phyloP scores from a whole-genome alignment of 2,888 invertebrate genomes.

The Nycteola revayana region DNA sequence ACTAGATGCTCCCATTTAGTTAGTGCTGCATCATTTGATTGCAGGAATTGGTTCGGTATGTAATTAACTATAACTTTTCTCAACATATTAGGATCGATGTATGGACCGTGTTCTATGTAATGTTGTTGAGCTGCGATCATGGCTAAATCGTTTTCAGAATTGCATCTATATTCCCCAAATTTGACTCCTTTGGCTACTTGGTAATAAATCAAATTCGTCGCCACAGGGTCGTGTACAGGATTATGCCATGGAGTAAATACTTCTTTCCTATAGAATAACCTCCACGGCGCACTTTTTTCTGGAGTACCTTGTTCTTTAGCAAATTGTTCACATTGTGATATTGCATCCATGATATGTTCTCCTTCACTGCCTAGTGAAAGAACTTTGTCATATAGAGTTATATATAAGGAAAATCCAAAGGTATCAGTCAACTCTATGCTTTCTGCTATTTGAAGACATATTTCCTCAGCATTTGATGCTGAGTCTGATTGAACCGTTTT shows the following conservation, averaged over 20 bases:
- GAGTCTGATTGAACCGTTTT: conserved; percentile 94
- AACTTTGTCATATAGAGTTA: conserved; percentile 94
- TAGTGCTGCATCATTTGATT: conserved; percentile 83
- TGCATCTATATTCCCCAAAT: conserved; percentile 95
- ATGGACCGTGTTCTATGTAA: conserved; percentile 90
- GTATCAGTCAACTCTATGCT: conserved; percentile 89
- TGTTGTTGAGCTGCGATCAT: conserved; percentile 95
- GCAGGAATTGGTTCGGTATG: conserved; percentile 89
- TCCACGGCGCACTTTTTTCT: conserved; percentile 94
- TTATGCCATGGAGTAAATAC: conserved; percentile 97
- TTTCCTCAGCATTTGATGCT: conserved; percentile 94
- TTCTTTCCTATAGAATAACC: conserved; percentile 93
- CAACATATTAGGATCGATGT: conserved; percentile 85
- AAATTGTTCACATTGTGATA: conserved; percentile 97
- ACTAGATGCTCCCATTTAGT: conserved; percentile 88
- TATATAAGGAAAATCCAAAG: conserved; percentile 96
- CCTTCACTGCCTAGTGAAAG: conserved; percentile 93
- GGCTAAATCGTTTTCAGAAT: conserved; percentile 91
- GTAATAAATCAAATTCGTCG: conserved; percentile 94
- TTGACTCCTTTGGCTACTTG: conserved; percentile 94
- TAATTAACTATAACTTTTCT: conserved; percentile 88
- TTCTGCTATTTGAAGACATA: conserved; percentile 90
- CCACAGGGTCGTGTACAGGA: conserved; percentile 88
- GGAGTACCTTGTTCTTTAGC: conserved; percentile 94
- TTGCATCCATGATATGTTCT: conserved; percentile 97